Conservation (phyloP, 2,888 invertebrate genomes). For the Oscheius sp. region DNA sequence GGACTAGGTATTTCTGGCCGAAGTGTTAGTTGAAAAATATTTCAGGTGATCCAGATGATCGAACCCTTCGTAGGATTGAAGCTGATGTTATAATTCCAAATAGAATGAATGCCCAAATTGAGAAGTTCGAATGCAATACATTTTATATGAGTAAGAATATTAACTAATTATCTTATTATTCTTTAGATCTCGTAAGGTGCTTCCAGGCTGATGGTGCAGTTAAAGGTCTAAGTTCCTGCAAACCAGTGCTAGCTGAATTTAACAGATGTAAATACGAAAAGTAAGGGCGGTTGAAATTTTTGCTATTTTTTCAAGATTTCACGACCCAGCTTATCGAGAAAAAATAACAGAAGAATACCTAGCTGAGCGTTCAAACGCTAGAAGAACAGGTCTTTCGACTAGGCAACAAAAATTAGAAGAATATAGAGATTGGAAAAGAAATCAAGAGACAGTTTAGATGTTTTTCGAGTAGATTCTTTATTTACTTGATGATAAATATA, state of each 20-base stretch:
- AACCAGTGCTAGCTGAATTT: slow-evolving; percentile 56
- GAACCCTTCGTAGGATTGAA: slow-evolving; percentile 85
- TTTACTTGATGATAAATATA: slow-evolving; percentile 1
- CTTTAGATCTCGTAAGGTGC: slow-evolving; percentile 59
- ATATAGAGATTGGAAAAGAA: slow-evolving; percentile 64
- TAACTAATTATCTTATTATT: background rate
- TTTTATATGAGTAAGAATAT: slow-evolving; percentile 49
- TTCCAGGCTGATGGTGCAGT: slow-evolving; percentile 61
- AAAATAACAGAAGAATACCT: slow-evolving; percentile 65
- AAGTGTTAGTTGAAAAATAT: background rate
- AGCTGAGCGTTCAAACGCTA: slow-evolving; percentile 46
- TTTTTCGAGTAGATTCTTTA: background rate
- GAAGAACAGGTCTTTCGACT: slow-evolving; percentile 45
- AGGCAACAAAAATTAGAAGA: slow-evolving; percentile 58
- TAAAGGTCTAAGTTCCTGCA: slow-evolving; percentile 58
- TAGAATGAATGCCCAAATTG: slow-evolving; percentile 85
- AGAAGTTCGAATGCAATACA: slow-evolving; percentile 79
- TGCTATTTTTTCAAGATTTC: slow-evolving; percentile 52
- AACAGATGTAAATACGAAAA: slow-evolving; percentile 65
- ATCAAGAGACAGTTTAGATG: background rate
- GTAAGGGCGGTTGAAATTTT: slow-evolving; percentile 35
- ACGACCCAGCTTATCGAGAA: slow-evolving; percentile 62
- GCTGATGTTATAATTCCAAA: slow-evolving; percentile 87
- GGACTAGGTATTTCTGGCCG: slow-evolving; percentile 55
- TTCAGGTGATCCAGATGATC: slow-evolving; percentile 81